These are phyloP conservation scores for Lithophane socia DNA, from an alignment of 2,888 invertebrate genomes.

Conservation along the genomic window DNA sequence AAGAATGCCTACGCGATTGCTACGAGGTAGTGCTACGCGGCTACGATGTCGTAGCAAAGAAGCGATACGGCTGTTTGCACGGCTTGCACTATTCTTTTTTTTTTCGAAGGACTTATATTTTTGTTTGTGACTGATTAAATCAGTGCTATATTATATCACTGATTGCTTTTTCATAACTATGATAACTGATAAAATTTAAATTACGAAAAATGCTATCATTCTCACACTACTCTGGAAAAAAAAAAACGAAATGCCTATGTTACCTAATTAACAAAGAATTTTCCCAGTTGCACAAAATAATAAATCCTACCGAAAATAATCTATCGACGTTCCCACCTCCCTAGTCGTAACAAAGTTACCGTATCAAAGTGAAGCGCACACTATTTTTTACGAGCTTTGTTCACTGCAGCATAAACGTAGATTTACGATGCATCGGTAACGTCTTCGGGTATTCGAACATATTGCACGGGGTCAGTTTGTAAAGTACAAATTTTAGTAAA, in stretches of 20 bases:
- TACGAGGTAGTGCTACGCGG: slow-evolving; percentile 19
- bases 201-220: background rate
- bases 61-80: background rate
- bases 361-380: slow-evolving; percentile 45
- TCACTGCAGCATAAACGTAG: slow-evolving; percentile 43
- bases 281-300: background rate
- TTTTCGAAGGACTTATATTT: background rate
- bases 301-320: background rate
- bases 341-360: slow-evolving; percentile 55
- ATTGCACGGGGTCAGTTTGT: slow-evolving; percentile 10
- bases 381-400: slow-evolving; percentile 58
- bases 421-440: slow-evolving; percentile 49
- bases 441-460: slow-evolving; percentile 36
- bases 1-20: background rate
- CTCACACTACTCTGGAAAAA: background rate
- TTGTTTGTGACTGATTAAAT: background rate
- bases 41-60: slow-evolving; percentile 14
- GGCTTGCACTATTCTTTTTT: too few relatives aligned
- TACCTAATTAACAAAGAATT: background rate
- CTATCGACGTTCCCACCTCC: slow-evolving; percentile 11
- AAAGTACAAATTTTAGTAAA: slow-evolving; percentile 3
- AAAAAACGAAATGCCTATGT: background rate
- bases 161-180: background rate
- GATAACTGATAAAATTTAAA: background rate
- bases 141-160: background rate